Evolutionary conservation across 2,797 vertebrate genomes (phyloP).

Genomic region (Odontamblyopus rebecca): DNA sequence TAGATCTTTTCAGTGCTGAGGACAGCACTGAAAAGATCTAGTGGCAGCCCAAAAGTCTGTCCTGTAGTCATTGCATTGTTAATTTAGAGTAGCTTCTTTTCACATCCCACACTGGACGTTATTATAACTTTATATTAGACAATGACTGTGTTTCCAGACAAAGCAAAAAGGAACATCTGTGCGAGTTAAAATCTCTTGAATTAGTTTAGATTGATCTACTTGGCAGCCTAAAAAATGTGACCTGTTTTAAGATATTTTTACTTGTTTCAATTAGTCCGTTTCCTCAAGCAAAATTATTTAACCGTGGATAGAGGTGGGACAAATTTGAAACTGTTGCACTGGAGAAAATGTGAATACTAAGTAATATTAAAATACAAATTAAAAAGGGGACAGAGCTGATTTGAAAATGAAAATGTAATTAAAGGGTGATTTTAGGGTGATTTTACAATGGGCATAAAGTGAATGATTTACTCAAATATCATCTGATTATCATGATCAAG

Average conservation of each 20-base stretch:
- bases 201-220: neutral
- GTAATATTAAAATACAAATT: neutral
- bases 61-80: slow-evolving; percentile 7
- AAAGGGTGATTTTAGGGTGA: too few species aligned
- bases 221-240: too few species aligned
- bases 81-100: slow-evolving; percentile 3
- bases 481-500: too few species aligned
- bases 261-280: neutral
- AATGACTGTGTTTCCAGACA: neutral
- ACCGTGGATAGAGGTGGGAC: neutral
- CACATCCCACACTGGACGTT: neutral
- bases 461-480: too few species aligned
- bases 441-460: too few species aligned
- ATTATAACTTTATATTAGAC: neutral
- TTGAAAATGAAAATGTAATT: neutral
- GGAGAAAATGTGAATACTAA: too few species aligned
- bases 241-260: neutral
- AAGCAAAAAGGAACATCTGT: neutral
- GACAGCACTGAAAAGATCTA: neutral
- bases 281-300: neutral
- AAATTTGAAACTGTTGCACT: neutral
- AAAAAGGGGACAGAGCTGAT: neutral
- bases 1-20: too few species aligned
- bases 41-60: neutral
- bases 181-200: neutral